These are phyloP conservation scores for Drosophila virilis DNA, from an alignment of 1,140 invertebrate genomes.

Conservation along the genomic window DNA sequence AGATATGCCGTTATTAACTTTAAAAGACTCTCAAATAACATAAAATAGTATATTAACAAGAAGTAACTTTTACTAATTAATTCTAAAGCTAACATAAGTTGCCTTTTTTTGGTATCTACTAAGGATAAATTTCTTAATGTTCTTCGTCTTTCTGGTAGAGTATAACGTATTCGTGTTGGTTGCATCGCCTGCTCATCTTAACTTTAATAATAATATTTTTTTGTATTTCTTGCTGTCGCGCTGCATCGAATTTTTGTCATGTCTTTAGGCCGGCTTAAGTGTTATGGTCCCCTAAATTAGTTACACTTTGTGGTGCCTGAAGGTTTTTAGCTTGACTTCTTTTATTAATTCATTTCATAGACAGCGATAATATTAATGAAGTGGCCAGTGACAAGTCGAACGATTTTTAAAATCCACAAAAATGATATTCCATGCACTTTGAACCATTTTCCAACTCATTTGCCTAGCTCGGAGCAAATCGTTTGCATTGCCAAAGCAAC, in stretches of 20 bases:
- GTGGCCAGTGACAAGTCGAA: conserved; percentile 18
- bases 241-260: conserved; percentile 56
- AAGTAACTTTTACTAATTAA: too few relatives aligned
- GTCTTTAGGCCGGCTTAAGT: conserved; percentile 59
- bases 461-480: conserved; percentile 6
- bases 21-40: not conserved
- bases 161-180: conserved; percentile 8
- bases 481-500: conserved; percentile 37
- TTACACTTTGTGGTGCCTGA: conserved; percentile 23
- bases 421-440: not conserved
- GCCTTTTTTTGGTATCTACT: too few relatives aligned
- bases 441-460: conserved; percentile 17
- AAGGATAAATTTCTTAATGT: too few relatives aligned
- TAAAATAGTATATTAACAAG: not conserved
- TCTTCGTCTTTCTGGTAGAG: not conserved
- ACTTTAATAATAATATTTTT: conserved; percentile 41
- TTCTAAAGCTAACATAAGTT: too few relatives aligned
- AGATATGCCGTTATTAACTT: too few relatives aligned
- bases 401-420: conserved; percentile 7
- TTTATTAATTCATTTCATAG: conserved; percentile 36
- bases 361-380: conserved; percentile 61
- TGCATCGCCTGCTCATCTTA: not conserved
- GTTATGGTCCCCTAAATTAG: conserved; percentile 61
- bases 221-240: conserved; percentile 19
- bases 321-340: not conserved